Evolutionary conservation across 92 coral and sea anemone genomes (phyloP).

Genomic region (Phenganax stokvisi): DNA sequence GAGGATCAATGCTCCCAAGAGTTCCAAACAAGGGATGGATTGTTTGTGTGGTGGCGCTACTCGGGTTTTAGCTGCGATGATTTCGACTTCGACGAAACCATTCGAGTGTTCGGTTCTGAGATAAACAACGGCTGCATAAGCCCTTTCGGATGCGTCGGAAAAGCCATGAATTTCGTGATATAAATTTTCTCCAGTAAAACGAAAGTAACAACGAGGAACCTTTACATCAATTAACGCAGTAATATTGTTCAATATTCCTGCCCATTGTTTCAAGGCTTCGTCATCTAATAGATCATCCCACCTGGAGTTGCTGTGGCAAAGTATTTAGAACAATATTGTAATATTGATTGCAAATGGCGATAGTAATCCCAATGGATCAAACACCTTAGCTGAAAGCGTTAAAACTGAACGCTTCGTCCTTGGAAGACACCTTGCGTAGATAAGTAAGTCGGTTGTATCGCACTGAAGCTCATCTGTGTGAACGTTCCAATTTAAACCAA

Average conservation of each 20-base stretch:
- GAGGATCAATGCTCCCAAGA: slow-evolving; percentile 35
- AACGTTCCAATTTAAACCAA: slow-evolving; percentile 51
- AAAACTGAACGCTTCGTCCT: slow-evolving; percentile 32
- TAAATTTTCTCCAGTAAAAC: slow-evolving; percentile 6
- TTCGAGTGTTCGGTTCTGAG: not conserved
- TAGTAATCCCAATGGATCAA: slow-evolving; percentile 44
- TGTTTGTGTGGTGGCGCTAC: slow-evolving; percentile 39
- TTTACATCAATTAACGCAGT: slow-evolving; percentile 4
- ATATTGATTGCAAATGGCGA: slow-evolving; percentile 37
- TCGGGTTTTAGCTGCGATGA: slow-evolving; percentile 44
- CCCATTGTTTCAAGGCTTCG: slow-evolving; percentile 28
- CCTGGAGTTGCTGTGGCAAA: slow-evolving; percentile 25
- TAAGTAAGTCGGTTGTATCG: slow-evolving; percentile 36
- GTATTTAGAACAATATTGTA: slow-evolving; percentile 40
- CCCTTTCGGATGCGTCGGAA: slow-evolving; percentile 37
- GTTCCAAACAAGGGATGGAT: slow-evolving; percentile 46
- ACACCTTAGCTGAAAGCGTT: slow-evolving; percentile 34
- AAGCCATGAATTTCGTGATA: slow-evolving; percentile 43
- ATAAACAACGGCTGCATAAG: slow-evolving; percentile 42
- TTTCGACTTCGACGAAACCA: slow-evolving; percentile 7
- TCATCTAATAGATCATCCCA: slow-evolving; percentile 35
- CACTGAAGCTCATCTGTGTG: slow-evolving; percentile 50
- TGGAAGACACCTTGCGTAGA: slow-evolving; percentile 11
- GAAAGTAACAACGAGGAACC: slow-evolving; percentile 39
- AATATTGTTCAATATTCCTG: slow-evolving; percentile 10